Evolutionary conservation across 2,888 invertebrate genomes (phyloP).

Genomic region (Drosophila yooni): DNA sequence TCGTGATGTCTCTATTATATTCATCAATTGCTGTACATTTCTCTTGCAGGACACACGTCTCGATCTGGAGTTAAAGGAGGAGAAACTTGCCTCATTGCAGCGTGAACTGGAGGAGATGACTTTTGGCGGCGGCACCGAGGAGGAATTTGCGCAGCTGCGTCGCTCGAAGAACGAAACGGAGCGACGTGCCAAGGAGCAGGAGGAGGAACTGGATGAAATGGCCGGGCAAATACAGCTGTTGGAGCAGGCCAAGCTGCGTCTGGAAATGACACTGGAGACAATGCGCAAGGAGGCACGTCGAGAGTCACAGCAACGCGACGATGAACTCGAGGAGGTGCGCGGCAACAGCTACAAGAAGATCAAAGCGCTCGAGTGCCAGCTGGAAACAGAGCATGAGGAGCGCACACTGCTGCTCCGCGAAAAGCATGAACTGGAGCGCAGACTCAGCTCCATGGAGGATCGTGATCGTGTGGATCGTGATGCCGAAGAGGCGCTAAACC

Average conservation of each 20-base stretch:
- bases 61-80: slow-evolving; percentile 95
- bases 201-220: slow-evolving; percentile 97
- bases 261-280: slow-evolving; percentile 97
- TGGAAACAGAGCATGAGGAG: slow-evolving; percentile 97
- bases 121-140: slow-evolving; percentile 92
- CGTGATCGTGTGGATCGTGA: slow-evolving; percentile 90
- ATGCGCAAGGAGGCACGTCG: slow-evolving; percentile 95
- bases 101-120: slow-evolving; percentile 95
- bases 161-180: slow-evolving; percentile 95
- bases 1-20: not conserved
- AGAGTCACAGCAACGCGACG: slow-evolving; percentile 95
- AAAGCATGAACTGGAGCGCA: slow-evolving; percentile 95
- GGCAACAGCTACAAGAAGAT: slow-evolving; percentile 96
- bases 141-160: slow-evolving; percentile 93
- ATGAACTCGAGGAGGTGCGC: slow-evolving; percentile 96
- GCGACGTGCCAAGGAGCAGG: slow-evolving; percentile 93
- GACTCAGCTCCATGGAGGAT: slow-evolving; percentile 92
- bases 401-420: slow-evolving; percentile 93
- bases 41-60: slow-evolving; percentile 90
- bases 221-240: slow-evolving; percentile 95
- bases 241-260: slow-evolving; percentile 95
- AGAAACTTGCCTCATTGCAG: slow-evolving; percentile 91
- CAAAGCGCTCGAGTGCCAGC: slow-evolving; percentile 94
- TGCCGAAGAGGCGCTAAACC: slow-evolving; percentile 89
- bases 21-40: not conserved